Conservation (phyloP, 2,888 invertebrate species). For the Teinopalpus imperialis region DNA sequence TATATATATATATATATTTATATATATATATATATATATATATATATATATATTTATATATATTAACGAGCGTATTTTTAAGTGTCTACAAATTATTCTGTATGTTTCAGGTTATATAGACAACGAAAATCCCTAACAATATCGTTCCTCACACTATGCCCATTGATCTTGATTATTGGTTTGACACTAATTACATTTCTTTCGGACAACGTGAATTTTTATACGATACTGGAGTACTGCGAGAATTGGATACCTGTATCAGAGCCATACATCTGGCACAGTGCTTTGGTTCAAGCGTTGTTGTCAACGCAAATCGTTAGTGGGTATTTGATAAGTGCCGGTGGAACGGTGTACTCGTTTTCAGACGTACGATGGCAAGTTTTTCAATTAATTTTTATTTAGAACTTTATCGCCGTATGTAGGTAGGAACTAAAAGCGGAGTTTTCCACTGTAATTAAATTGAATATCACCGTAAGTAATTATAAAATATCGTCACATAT, state of each 20-base stretch:
- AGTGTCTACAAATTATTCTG: too few relatives aligned
- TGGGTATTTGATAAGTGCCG: conserved; percentile 84
- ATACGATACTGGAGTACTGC: conserved; percentile 62
- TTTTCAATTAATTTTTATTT: too few relatives aligned
- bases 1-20: too few relatives aligned
- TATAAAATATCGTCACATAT: too few relatives aligned
- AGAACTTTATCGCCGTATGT: too few relatives aligned
- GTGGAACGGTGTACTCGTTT: conserved; percentile 84
- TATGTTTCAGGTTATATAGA: conserved; percentile 69
- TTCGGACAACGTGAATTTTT: conserved; percentile 49
- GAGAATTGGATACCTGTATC: conserved; percentile 61
- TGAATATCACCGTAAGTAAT: too few relatives aligned
- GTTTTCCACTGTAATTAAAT: too few relatives aligned
- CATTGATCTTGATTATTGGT: conserved; percentile 56
- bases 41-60: too few relatives aligned
- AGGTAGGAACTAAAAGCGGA: too few relatives aligned
- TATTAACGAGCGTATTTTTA: too few relatives aligned
- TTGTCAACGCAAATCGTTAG: conserved; percentile 84
- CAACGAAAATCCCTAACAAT: conserved; percentile 74
- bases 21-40: too few relatives aligned
- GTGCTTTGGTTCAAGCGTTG: conserved; percentile 83
- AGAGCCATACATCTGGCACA: conserved; percentile 81
- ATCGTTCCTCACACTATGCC: conserved; percentile 59
- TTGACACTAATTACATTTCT: conserved; percentile 62
- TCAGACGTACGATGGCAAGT: conserved; percentile 85